Base-by-base conservation (phyloP, 2,113 vertebrate species). In the Vanacampus margaritifer region DNA sequence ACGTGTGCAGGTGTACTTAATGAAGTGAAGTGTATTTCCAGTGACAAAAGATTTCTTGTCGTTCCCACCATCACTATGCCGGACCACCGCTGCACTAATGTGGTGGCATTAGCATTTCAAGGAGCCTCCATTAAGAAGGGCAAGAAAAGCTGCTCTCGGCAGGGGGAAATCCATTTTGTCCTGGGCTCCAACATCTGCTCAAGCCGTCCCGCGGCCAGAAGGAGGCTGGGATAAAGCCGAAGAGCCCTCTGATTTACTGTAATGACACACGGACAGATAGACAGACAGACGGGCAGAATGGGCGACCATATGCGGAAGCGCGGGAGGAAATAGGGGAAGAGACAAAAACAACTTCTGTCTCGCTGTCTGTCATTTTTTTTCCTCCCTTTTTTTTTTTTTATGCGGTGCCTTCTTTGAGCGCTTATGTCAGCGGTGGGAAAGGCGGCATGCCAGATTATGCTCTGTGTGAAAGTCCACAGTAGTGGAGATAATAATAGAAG, bases 101-200 rank as follows among this genome's bases (percentile, higher is more conserved):
- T 89, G 69, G 86, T 85, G 86, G 86, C 90, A 96, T 95, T 97
- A 95, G 94, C 95, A 95, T 95, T 95, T 96, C 95, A 96, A 96
- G 94, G 93, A 91, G 89, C 88, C 90, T 92, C 92, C 92, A 92
- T 92, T 93, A 95, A 92, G 74, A 84, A 91, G 82, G 89, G 92
- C 91, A 93, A 94, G 94, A 94, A 95, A 95, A 94, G 94, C 92
- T 93, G 90, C 90, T 93, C 93, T 93, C 82, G 74, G 92, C 86
- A 90, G 93, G 92, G 93, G 92, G 93, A 89, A 91, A 92, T 93
- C 92, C 92, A 93, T 93, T 95, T 93, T 95, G 94, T 95, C 93
- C 92, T 93, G 65, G 92, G 92, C 93, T 93, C 82, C 92, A 94
- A 97, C 95, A 95, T 95, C 94, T 96, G 95, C 93, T 95, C 92